phyloP scores from a whole-genome alignment of 1,140 invertebrate species.

The Brachionus koreanus region DNA sequence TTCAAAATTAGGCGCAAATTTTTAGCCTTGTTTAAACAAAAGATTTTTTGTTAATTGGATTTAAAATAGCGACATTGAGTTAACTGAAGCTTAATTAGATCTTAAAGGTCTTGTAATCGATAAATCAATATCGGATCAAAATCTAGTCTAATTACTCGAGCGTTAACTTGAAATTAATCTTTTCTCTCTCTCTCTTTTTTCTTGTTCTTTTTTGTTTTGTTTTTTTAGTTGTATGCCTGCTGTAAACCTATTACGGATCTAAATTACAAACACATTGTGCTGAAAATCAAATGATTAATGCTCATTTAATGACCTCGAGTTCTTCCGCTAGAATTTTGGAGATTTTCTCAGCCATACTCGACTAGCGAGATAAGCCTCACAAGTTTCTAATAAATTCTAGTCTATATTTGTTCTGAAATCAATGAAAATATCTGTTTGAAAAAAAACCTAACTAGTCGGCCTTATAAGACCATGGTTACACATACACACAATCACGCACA shows the following conservation, averaged over 20 bases:
- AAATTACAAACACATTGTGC: conserved; percentile 31
- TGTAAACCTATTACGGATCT: neutral
- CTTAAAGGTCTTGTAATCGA: conserved; percentile 9
- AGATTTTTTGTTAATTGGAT: neutral
- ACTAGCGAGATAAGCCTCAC: neutral
- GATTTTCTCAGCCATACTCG: neutral
- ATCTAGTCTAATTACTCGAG: conserved; percentile 1
- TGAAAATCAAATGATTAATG: conserved; percentile 8
- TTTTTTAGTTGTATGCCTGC: neutral
- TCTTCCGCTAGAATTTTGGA: neutral
- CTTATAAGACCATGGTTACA: neutral
- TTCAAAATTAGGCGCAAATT: neutral
- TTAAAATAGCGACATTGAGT: neutral
- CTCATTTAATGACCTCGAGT: neutral
- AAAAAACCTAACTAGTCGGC: neutral
- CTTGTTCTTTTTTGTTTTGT: neutral
- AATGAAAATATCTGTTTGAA: neutral
- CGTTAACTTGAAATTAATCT: conserved; percentile 26
- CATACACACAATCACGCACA: neutral
- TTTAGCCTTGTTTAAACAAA: neutral
- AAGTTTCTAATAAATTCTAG: neutral
- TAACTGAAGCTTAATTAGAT: conserved; percentile 1
- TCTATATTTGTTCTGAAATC: neutral
- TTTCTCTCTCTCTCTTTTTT: neutral
- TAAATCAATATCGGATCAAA: neutral